Percentiles rank a stretch among this genome's conserved stretches.
phyloP scores from a whole-genome alignment of 2,888 invertebrate species.

The Slavum lentiscoides region DNA sequence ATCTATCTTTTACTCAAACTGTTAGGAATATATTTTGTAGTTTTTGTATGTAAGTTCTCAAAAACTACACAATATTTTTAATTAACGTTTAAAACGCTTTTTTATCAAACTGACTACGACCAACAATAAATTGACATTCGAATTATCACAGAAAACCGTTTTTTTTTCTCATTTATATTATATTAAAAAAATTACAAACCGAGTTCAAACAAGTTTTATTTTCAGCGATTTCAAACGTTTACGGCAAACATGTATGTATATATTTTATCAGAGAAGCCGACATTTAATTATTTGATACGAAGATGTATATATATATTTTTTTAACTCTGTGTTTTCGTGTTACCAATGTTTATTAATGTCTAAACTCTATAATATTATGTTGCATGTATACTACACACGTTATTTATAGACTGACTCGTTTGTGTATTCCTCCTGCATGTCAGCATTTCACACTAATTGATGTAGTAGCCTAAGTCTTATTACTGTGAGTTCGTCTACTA shows the following conservation, averaged over 20 bases:
- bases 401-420: too few species aligned
- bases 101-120: too few species aligned
- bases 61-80: too few species aligned
- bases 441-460: too few species aligned
- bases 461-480: too few species aligned
- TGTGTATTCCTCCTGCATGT: too few species aligned
- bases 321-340: not conserved
- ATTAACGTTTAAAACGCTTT: too few species aligned
- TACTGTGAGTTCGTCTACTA: too few species aligned
- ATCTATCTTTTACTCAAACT: conserved; percentile 25
- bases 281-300: conserved; percentile 27
- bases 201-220: conserved; percentile 20
- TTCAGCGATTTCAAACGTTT: conserved; percentile 36
- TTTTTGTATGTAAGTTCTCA: conserved; percentile 23
- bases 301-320: conserved; percentile 3
- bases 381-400: too few species aligned
- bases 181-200: not conserved
- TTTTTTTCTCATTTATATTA: too few species aligned
- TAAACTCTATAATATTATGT: too few species aligned
- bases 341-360: not conserved
- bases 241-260: conserved; percentile 24
- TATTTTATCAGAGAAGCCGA: conserved; percentile 23
- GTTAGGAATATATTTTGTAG: conserved; percentile 38
- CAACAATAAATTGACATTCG: not conserved
- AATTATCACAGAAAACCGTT: not conserved